Evolutionary conservation across 2,888 invertebrate species (phyloP), one percentile per base, ranked within the genome.

Genomic region (Drosophila melanocephala): DNA sequence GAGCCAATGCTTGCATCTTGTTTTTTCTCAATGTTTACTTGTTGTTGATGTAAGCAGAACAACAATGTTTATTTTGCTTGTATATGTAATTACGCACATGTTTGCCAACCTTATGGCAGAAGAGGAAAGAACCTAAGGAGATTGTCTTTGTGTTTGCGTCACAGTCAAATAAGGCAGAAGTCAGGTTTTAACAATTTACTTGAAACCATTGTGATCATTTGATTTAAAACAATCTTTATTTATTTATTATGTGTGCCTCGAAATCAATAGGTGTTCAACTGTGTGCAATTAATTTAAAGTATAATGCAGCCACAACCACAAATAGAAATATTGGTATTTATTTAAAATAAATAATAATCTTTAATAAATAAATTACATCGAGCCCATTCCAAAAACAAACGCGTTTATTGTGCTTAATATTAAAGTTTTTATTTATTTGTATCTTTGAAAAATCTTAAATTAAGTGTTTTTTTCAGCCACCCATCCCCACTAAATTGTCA

Each of bases 1-100:
- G 50, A 55, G 56, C 37, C 56, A 73, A 53, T 67, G 58, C 47
- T 51, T 50, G 28, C 51, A 10, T 30, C 12, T 32, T 33, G 22
- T 33, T 52, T 37, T 12, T 62, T 55, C 44, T 26, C 64, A 50
- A 35, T 64, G 53, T 44, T 74, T 26, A 58, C 64, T 79, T 75
- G 72, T 79, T 72, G 69, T 71, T 32, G 22, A 26, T 57, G 68
- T 50, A 64, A 65, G 58, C 57, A 78, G 67, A 77, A 76, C 71
- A 73, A 55, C 52, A 68, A 53, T 67, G 68, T 66, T 72, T 65
- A 65, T 60, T 37, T 66, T 86, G 79, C 81, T 82, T 85, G 78
- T 60, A 69, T 61, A 84, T 80, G 76, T 72, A 85, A 85, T 87
- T 85, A 82, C 75, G 74, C 55, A 69, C 42, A 74, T 69, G 69